These are phyloP conservation scores for Aegotheles bennettii DNA, from an alignment of 2,113 vertebrate genomes.

Conservation along the genomic window DNA sequence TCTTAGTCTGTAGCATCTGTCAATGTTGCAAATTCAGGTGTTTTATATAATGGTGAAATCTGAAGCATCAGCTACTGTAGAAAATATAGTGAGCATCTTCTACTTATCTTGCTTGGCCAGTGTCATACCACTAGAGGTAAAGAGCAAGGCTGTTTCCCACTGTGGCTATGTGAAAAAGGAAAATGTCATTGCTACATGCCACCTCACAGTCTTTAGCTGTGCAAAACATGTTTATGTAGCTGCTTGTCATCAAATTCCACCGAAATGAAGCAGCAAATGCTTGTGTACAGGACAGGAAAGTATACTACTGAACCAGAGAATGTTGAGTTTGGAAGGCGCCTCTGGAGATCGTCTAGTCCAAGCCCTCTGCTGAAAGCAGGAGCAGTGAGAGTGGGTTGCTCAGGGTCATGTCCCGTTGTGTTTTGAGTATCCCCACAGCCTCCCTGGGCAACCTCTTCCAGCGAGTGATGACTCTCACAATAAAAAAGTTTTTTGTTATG, in stretches of 20 bases:
- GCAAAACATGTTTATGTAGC: neutral
- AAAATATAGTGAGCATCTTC: neutral
- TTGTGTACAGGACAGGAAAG: neutral
- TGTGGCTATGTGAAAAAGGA: neutral
- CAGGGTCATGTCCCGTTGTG: neutral
- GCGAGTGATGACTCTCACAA: neutral
- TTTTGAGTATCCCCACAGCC: neutral
- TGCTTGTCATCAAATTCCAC: neutral
- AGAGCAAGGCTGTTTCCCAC: neutral
- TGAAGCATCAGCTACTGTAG: neutral
- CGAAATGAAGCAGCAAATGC: neutral
- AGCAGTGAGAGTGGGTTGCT: neutral
- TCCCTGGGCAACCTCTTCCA: neutral
- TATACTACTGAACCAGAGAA: neutral
- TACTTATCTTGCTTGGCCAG: neutral
- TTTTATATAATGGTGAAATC: neutral
- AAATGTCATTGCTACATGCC: neutral
- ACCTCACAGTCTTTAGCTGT: neutral
- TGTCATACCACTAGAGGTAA: neutral
- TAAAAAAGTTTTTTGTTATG: no score
- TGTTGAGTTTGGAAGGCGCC: neutral
- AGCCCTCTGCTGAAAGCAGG: neutral
- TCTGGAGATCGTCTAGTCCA: neutral
- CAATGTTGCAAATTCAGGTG: slow-evolving; percentile 4
- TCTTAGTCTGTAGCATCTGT: neutral